Percentiles rank a stretch among this genome's conserved stretches.
Evolutionary conservation across 2,888 invertebrate genomes (phyloP).

Genomic region (Ophion costatus): DNA sequence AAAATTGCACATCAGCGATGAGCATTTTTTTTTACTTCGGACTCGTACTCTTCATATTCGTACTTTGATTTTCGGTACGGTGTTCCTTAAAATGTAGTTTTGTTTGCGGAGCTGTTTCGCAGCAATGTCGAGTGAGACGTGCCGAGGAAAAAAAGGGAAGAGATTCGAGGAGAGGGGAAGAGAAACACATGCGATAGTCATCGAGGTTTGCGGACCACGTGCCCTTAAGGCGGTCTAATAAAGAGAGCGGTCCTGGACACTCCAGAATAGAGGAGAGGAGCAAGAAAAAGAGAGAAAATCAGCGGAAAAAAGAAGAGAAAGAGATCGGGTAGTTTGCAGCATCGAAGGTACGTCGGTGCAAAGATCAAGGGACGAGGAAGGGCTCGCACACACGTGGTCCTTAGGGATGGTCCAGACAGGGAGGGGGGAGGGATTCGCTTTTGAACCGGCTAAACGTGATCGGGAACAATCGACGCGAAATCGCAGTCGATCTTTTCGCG

Average conservation of each 20-base stretch:
- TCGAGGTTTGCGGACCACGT: constrained; percentile 61
- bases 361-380: background rate
- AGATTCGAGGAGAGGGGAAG: background rate
- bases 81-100: constrained; percentile 1
- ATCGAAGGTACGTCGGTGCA: background rate
- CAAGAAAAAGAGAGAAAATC: constrained; percentile 24
- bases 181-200: constrained; percentile 40
- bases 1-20: too few species aligned
- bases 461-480: constrained; percentile 65
- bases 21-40: background rate
- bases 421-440: constrained; percentile 21
- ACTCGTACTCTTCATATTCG: background rate
- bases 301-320: constrained; percentile 27
- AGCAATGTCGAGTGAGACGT: constrained; percentile 16
- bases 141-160: constrained; percentile 9
- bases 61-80: background rate
- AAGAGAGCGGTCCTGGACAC: constrained; percentile 52
- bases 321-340: constrained; percentile 12
- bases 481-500: constrained; percentile 57
- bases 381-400: background rate
- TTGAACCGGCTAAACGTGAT: constrained; percentile 49
- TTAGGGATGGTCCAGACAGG: background rate
- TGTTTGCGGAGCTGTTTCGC: constrained; percentile 5
- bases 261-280: constrained; percentile 11
- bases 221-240: constrained; percentile 50